Base-by-base conservation (phyloP, 2,888 invertebrate species). In the Parasteatoda lunata region DNA sequence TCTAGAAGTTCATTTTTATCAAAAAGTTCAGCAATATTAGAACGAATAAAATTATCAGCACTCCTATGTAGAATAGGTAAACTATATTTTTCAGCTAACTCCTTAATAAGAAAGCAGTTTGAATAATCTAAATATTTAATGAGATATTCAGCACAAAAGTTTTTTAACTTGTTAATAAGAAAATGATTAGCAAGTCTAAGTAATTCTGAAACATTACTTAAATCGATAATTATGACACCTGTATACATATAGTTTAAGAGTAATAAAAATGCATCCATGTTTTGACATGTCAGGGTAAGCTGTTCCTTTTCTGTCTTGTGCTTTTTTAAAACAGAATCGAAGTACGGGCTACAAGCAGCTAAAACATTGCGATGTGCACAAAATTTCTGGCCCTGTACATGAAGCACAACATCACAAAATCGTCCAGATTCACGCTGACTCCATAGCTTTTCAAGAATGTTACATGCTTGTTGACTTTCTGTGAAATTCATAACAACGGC, bases 211-310 rank as follows among this genome's bases (percentile, higher is more conserved):
- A 95, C 94, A 91, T 94, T 94, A 49, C 93, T 92, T 90, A 93
- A 93, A 90, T 94, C 93, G 77, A 95, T 93, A 11, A 93, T 93
- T 5, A 94, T 93, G 89, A 92, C 93, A 5, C 95, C 95, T 59
- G 94, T 94, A 91, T 95, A 95, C 93, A 95, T 94, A 91, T 94
- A 95, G 90, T 94, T 94, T 48, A 95, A 91, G 78, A 95, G 92
- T 64, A 92, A 92, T 49, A 92, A 91, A 91, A 95, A 95, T 77
- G 94, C 93, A 85, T 93, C 93, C 84, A 93, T 93, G 91, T 94
- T 93, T 89, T 93, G 91, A 90, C 94, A 94, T 83, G 93, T 93
- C 73, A 94, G 92, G 5, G 93, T 93, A 68, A 94, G 91, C 91
- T 94, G 93, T 90, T 94, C 93, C 89, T 93, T 92, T 30, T 93